Evolutionary conservation across 2,888 invertebrate genomes (phyloP).

Genomic region (Parnassius mnemosyne): DNA sequence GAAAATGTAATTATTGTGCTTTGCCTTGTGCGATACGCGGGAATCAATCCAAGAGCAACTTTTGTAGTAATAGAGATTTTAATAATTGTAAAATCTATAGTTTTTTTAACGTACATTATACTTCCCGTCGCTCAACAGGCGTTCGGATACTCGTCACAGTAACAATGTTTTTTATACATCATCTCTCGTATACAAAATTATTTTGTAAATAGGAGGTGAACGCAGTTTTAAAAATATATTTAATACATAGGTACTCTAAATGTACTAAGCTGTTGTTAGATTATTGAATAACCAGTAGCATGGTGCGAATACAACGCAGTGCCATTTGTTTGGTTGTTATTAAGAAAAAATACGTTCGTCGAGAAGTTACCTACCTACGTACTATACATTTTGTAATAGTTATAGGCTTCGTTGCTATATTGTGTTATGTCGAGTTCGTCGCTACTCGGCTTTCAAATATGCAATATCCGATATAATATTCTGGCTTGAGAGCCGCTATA

Average conservation of each 20-base stretch:
- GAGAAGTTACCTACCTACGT: constrained; percentile 64
- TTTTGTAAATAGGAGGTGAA: constrained; percentile 29
- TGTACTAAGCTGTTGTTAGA: constrained; percentile 19
- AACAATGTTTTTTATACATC: constrained; percentile 28
- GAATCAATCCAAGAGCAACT: constrained; percentile 6
- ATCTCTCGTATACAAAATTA: constrained; percentile 29
- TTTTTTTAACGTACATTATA: constrained; percentile 14
- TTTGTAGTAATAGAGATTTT: constrained; percentile 15
- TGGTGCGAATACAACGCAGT: constrained; percentile 68
- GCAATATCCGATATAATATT: constrained; percentile 39
- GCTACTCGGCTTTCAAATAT: constrained; percentile 26
- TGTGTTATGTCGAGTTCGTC: constrained; percentile 28
- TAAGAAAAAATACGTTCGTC: constrained; percentile 57
- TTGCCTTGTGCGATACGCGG: constrained; percentile 26
- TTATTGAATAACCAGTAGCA: constrained; percentile 22
- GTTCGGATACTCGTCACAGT: not conserved
- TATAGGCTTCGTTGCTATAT: constrained; percentile 38
- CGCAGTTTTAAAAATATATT: constrained; percentile 29
- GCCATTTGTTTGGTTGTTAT: constrained; percentile 77
- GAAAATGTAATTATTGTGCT: constrained; percentile 28
- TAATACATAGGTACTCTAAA: constrained; percentile 12
- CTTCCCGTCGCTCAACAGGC: constrained; percentile 2
- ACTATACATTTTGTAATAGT: constrained; percentile 41
- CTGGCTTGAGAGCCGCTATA: constrained; percentile 26
- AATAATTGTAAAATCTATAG: constrained; percentile 12